phyloP scores from a whole-genome alignment of 2,888 invertebrate genomes.

The Orchestes rusci region DNA sequence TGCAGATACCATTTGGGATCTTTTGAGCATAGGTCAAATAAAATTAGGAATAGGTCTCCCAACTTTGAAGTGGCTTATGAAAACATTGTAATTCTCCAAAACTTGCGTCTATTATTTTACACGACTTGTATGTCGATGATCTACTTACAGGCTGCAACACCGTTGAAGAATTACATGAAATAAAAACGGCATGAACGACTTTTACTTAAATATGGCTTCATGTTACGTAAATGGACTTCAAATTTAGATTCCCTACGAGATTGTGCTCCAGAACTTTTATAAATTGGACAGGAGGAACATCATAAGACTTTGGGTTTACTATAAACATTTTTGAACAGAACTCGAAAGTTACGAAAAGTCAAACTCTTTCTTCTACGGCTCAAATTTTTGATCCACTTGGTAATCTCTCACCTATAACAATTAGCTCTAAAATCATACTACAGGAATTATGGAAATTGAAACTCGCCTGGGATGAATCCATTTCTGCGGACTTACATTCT shows the following conservation, averaged over 20 bases:
- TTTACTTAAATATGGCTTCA: no score
- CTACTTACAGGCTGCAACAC: no score
- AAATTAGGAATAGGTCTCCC: slow-evolving; percentile 8
- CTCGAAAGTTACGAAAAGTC: slow-evolving; percentile 3
- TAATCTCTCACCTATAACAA: not conserved
- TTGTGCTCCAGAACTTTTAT: no score
- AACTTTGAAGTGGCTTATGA: no score
- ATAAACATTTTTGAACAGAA: no score
- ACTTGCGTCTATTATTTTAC: slow-evolving; percentile 9
- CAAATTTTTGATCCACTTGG: slow-evolving; percentile 3
- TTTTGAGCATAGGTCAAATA: slow-evolving; percentile 15
- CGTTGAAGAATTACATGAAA: no score
- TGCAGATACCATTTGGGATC: slow-evolving; percentile 13
- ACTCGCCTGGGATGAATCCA: slow-evolving; percentile 2
- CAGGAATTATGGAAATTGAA: slow-evolving; percentile 4
- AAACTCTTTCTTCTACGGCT: slow-evolving; percentile 1
- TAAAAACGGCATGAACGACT: no score
- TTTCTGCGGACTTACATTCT: not conserved
- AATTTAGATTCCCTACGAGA: no score
- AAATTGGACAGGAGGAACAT: not conserved
- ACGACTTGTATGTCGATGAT: slow-evolving; percentile 27
- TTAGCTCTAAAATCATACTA: not conserved
- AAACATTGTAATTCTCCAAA: slow-evolving; percentile 4
- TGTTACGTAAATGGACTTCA: no score
- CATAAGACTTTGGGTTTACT: slow-evolving; percentile 3